Conservation (phyloP, 1,140 invertebrate species). For the Tetramorium alpestre region DNA sequence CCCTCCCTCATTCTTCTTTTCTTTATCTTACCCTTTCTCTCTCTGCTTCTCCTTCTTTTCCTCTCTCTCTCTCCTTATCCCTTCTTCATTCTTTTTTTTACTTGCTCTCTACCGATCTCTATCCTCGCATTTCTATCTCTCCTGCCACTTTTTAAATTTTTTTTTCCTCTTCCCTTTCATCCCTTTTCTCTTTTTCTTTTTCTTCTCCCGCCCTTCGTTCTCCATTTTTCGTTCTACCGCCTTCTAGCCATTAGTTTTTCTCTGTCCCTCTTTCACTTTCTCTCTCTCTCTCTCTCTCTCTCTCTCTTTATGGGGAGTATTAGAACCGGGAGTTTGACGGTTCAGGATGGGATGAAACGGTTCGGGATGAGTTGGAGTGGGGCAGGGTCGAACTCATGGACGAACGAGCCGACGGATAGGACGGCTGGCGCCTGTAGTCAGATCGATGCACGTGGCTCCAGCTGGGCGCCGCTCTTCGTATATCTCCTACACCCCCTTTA, state of each 20-base stretch:
- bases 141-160: conserved; percentile 19
- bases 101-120: not conserved
- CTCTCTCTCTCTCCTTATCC: not conserved
- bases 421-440: conserved; percentile 85
- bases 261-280: not conserved
- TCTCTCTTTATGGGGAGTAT: conserved; percentile 43
- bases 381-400: conserved; percentile 86
- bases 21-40: not conserved
- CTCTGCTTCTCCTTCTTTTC: not conserved
- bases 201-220: not conserved
- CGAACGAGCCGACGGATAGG: conserved; percentile 86
- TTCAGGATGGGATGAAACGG: conserved; percentile 72
- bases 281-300: not conserved
- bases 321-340: conserved; percentile 65
- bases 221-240: not conserved
- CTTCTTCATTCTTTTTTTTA: not conserved
- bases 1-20: not conserved
- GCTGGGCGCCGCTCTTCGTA: conserved; percentile 85
- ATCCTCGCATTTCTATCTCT: conserved; percentile 16
- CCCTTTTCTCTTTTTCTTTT: not conserved
- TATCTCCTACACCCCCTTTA: conserved; percentile 83
- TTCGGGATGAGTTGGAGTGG: conserved; percentile 76
- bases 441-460: conserved; percentile 87
- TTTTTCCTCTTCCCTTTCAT: conserved; percentile 14
- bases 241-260: conserved; percentile 1